Evolutionary conservation across 2,797 vertebrate species (phyloP).

Genomic region (Mallotus villosus): DNA sequence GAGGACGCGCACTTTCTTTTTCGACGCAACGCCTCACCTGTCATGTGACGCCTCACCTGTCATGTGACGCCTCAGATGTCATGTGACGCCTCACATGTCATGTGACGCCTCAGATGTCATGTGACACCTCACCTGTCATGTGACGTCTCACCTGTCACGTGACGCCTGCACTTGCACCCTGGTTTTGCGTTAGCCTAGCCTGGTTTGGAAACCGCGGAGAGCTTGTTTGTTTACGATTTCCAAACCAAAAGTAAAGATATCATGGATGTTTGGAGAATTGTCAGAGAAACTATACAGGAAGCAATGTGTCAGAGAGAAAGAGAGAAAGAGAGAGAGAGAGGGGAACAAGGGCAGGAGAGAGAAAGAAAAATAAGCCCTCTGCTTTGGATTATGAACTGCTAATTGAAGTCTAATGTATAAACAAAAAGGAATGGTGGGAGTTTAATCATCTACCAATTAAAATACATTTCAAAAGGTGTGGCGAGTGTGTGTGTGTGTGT

Average conservation of each 20-base stretch:
- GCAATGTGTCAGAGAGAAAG: background rate
- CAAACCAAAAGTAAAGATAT: no score
- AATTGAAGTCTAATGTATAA: slow-evolving; percentile 64
- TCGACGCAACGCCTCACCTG: background rate
- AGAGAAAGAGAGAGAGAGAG: slow-evolving; percentile 2
- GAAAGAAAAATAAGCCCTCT: slow-evolving; percentile 17
- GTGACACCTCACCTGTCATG: background rate
- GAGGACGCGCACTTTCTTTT: background rate
- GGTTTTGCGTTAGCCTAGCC: no score
- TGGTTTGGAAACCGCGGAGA: no score
- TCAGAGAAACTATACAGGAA: no score
- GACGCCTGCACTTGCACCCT: no score
- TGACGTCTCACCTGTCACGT: no score
- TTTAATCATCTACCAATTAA: slow-evolving; percentile 72
- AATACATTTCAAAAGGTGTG: slow-evolving; percentile 58
- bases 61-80: no score
- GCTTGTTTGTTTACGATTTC: no score
- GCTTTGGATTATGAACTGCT: slow-evolving; percentile 50
- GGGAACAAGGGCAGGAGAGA: no score
- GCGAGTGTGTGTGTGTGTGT: slow-evolving; percentile 44
- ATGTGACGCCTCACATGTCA: no score
- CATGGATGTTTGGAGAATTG: no score
- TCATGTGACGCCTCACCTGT: background rate
- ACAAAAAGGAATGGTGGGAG: slow-evolving; percentile 51
- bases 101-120: no score